Conservation (phyloP, 2,113 vertebrate genomes). For the Rana temporaria region DNA sequence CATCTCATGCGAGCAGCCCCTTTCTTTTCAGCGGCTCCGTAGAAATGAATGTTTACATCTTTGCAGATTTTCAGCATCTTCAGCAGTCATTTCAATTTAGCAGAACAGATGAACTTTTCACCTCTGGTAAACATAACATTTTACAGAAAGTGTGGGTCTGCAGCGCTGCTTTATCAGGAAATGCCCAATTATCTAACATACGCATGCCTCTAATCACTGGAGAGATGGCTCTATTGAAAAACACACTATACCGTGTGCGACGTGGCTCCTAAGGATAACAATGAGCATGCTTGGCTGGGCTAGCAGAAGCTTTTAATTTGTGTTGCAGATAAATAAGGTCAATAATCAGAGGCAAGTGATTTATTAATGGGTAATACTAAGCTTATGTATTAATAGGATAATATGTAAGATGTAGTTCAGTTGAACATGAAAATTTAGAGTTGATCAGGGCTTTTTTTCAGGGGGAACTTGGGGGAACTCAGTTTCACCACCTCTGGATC, state of each 20-base stretch:
- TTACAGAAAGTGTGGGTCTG: not conserved
- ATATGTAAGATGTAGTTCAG: too few species aligned
- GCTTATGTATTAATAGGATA: not conserved
- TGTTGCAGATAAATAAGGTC: not conserved
- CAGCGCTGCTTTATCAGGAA: not conserved
- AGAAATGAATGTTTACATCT: not conserved
- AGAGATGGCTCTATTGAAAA: constrained; percentile 8
- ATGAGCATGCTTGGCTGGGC: constrained; percentile 1
- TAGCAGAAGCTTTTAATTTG: not conserved
- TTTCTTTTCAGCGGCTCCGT: too few species aligned
- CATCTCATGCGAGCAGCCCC: too few species aligned
- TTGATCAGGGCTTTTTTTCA: too few species aligned
- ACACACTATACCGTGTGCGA: not conserved
- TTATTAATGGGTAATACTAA: not conserved
- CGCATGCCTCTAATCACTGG: constrained; percentile 16
- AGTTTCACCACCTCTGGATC: too few species aligned
- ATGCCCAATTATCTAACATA: constrained; percentile 28
- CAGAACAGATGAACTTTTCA: constrained; percentile 30
- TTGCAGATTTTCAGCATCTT: constrained; percentile 1
- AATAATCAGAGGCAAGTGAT: not conserved
- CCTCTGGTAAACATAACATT: not conserved
- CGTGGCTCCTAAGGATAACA: not conserved
- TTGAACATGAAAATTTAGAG: too few species aligned
- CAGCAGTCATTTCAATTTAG: not conserved
- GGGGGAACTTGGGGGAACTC: too few species aligned